These are phyloP conservation scores for Entelurus aequoreus DNA, from an alignment of 2,113 vertebrate genomes.

Conservation along the genomic window DNA sequence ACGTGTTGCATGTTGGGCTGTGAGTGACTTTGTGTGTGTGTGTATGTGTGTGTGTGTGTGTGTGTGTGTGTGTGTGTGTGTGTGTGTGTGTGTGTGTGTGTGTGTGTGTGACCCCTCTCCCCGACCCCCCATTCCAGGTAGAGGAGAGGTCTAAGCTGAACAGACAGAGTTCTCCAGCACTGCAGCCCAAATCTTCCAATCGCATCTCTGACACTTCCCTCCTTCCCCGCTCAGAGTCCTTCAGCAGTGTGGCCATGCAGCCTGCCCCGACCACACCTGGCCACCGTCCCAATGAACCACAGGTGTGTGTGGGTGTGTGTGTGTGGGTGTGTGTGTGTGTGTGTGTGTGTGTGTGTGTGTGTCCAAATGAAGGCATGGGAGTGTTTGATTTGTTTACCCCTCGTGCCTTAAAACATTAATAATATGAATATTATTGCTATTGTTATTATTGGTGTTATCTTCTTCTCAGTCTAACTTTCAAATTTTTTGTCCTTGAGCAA, in stretches of 20 bases:
- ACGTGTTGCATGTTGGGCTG: no score
- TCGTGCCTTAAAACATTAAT: neutral
- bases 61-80: neutral
- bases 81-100: conserved; percentile 35
- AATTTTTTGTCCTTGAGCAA: neutral
- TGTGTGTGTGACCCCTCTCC: conserved; percentile 36
- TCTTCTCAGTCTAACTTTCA: neutral
- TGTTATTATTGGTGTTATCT: neutral
- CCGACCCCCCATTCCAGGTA: conserved; percentile 71
- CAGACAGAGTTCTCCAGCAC: conserved; percentile 89
- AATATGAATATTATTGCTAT: neutral
- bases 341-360: neutral
- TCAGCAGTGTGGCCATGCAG: conserved; percentile 90
- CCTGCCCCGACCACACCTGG: conserved; percentile 84
- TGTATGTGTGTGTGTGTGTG: conserved; percentile 40
- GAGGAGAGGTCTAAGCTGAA: conserved; percentile 95
- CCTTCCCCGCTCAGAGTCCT: conserved; percentile 92
- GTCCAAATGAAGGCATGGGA: no score
- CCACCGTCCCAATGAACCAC: conserved; percentile 86
- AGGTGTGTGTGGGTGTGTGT: conserved; percentile 75
- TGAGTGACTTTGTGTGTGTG: conserved; percentile 13
- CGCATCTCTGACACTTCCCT: conserved; percentile 91
- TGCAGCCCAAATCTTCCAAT: conserved; percentile 91
- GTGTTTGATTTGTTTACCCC: neutral
- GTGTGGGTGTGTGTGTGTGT: neutral